Percentiles rank a stretch among this genome's conserved stretches.
Conservation (phyloP, 2,797 vertebrate genomes). For the Protosalanx chinensis region DNA sequence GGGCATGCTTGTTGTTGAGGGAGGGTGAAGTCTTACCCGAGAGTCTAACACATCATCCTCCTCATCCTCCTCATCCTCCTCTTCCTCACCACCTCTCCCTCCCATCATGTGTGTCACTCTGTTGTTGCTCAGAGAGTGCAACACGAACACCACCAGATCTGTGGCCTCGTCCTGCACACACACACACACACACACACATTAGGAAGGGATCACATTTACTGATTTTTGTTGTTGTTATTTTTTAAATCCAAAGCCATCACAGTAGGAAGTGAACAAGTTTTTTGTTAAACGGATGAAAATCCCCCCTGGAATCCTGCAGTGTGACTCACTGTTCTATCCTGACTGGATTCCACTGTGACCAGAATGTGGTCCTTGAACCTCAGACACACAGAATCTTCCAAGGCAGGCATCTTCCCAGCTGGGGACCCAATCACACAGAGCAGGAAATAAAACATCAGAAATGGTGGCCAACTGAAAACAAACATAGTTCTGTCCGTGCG, state of each 20-base stretch:
- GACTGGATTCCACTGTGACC: slow-evolving; percentile 77
- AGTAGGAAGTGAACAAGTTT: neutral
- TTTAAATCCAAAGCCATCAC: no score
- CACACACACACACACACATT: slow-evolving; percentile 10
- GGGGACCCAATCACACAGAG: slow-evolving; percentile 23
- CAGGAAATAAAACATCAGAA: neutral
- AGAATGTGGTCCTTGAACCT: slow-evolving; percentile 79
- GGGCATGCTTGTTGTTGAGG: neutral
- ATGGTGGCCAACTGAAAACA: neutral
- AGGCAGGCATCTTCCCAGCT: slow-evolving; percentile 76
- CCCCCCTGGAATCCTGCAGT: neutral
- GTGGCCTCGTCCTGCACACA: slow-evolving; percentile 73
- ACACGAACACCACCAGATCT: slow-evolving; percentile 78
- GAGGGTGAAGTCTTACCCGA: slow-evolving; percentile 59
- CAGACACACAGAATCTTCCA: slow-evolving; percentile 77
- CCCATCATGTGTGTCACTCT: slow-evolving; percentile 92
- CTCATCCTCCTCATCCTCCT: slow-evolving; percentile 53
- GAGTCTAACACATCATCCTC: slow-evolving; percentile 34
- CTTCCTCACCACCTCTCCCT: slow-evolving; percentile 38
- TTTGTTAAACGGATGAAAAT: neutral
- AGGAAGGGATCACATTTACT: no score
- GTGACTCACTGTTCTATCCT: slow-evolving; percentile 73
- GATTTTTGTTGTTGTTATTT: no score
- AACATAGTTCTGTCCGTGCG: neutral
- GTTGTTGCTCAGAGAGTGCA: slow-evolving; percentile 85